Evolutionary conservation across 2,888 invertebrate species (phyloP).

Genomic region (Trichacis sp.): DNA sequence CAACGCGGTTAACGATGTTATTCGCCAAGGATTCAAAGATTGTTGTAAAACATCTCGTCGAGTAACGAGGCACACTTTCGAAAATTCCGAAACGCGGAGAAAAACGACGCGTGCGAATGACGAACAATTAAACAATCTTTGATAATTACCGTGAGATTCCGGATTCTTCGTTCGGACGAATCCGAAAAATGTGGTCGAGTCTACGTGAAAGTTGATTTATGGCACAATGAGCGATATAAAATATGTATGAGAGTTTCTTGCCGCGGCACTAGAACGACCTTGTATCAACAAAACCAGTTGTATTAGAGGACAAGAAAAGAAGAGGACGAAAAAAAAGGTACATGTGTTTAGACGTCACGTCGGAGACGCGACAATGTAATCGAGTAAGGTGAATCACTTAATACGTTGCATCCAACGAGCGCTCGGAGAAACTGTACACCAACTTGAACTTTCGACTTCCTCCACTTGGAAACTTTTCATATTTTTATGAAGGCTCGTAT

Average conservation of each 20-base stretch:
- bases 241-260: slow-evolving; percentile 12
- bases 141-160: too few species aligned
- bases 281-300: slow-evolving; percentile 5
- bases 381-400: neutral
- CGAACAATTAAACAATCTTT: too few species aligned
- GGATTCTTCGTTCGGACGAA: too few species aligned
- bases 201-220: slow-evolving; percentile 6
- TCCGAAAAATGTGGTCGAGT: too few species aligned
- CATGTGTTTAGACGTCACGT: slow-evolving; percentile 4
- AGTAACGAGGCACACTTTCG: too few species aligned
- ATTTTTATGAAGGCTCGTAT: neutral
- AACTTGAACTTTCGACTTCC: neutral
- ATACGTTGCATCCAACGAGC: neutral
- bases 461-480: neutral
- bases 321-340: neutral
- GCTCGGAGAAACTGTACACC: neutral
- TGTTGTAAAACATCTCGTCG: too few species aligned
- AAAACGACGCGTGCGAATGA: too few species aligned
- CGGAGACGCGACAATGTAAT: neutral
- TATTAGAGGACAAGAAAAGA: neutral
- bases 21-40: too few species aligned
- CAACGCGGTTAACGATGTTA: too few species aligned
- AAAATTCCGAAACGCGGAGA: too few species aligned
- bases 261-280: neutral
- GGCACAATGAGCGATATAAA: slow-evolving; percentile 14